These are phyloP conservation scores for Paradoxurus hermaphroditus DNA, from an alignment of 2,113 vertebrate species.

Conservation along the genomic window DNA sequence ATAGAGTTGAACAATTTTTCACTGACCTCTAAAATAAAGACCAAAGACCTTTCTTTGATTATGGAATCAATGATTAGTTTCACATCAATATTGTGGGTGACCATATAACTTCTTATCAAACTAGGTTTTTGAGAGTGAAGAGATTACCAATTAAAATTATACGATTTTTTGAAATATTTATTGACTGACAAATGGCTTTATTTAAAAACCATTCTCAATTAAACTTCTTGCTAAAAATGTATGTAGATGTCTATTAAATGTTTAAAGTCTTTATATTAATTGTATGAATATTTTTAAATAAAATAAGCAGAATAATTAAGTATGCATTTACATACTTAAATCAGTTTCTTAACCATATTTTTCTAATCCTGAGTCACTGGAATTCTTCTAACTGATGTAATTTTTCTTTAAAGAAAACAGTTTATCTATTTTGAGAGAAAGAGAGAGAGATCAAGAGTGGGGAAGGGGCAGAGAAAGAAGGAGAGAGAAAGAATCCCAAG, in stretches of 20 bases:
- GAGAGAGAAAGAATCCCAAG: no score
- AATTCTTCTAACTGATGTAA: background rate
- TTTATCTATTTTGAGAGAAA: no score
- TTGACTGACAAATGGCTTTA: background rate
- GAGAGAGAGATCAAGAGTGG: no score
- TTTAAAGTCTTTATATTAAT: background rate
- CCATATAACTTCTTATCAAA: background rate
- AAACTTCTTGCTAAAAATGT: background rate
- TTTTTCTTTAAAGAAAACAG: background rate
- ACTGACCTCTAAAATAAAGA: background rate
- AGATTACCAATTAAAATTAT: background rate
- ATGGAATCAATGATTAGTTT: background rate
- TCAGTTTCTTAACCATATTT: background rate
- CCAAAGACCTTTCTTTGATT: background rate
- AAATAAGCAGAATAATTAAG: background rate
- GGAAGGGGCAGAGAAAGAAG: no score
- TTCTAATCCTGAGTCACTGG: background rate
- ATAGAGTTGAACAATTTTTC: background rate
- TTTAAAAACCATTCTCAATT: background rate
- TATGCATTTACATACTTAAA: background rate
- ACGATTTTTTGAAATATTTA: background rate
- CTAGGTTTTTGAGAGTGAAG: background rate
- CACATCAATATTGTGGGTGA: background rate
- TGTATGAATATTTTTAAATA: background rate
- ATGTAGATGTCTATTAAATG: background rate